Evolutionary conservation across 2,888 invertebrate genomes (phyloP), one percentile per base, ranked within the genome.

Genomic region (Parnassius smintheus): DNA sequence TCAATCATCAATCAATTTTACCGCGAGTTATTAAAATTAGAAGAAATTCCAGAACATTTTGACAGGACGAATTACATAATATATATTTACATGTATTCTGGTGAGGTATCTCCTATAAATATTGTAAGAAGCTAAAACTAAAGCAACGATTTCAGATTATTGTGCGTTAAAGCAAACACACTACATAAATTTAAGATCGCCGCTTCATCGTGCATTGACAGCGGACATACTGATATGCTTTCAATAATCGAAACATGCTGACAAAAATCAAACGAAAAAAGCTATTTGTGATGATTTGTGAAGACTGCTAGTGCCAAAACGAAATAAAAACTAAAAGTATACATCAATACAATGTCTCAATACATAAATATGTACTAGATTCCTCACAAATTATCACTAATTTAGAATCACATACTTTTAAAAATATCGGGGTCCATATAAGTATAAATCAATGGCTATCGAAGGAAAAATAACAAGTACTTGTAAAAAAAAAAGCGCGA

Each of bases 331-430:
- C 45, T 8, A 13, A 13, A 51, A 59, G 51, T 9, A 18, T 35
- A 56, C 7, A 9, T 42, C 11, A 62, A 13, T 7, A 35, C 35
- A 35, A 35, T 3, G 35, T 7, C 1, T 4, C 3, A 48, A n/a
- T 2, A 8, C 0, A 18, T 18, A 18, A 18, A 1, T 18, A 18
- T 18, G 1, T 18, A 18, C 18, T 11, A n/a, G 62, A 62, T 55
- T 65, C 72, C 72, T 75, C 79, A 79, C 78, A 77, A 75, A 59
- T 61, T 61, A 75, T 73, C 76, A 77, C 76, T 72, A 72, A 70
- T 58, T 58, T 62, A 41, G 59, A 64, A 56, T 64, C 9, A 25
- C 49, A 1, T 62, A 35, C 22, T 49, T 49, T 45, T 11, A 55
- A 63, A 59, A 8, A 56, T 42, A 59, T 35, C 46, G 42, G 12